These are phyloP conservation scores for Andrena dorsata DNA, from an alignment of 2,888 invertebrate species.

Conservation along the genomic window DNA sequence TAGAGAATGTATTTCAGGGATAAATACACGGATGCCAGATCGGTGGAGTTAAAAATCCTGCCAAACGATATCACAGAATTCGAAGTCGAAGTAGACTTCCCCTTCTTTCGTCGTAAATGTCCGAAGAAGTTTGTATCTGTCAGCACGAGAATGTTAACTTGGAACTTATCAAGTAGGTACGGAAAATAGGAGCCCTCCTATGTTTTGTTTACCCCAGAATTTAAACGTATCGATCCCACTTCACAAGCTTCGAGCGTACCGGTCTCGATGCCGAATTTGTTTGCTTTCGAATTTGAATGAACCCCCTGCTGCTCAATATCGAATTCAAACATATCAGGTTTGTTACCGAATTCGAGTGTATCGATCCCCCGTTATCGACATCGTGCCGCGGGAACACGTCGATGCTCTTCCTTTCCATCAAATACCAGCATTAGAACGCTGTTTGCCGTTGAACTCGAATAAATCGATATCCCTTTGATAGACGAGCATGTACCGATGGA, in stretches of 20 bases:
- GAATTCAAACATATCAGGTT: conserved; percentile 54
- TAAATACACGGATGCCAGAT: background rate
- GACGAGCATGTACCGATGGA: background rate
- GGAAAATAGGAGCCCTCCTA: background rate
- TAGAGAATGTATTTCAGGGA: background rate
- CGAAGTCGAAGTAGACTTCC: too few species aligned
- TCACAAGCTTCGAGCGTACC: conserved; percentile 22
- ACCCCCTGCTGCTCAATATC: conserved; percentile 43
- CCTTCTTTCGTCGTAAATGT: too few species aligned
- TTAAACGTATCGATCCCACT: background rate
- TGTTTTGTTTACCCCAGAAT: background rate
- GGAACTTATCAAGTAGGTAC: background rate
- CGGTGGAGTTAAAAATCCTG: too few species aligned
- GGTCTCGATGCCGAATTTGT: conserved; percentile 43
- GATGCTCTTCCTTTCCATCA: conserved; percentile 21
- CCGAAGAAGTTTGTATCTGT: background rate
- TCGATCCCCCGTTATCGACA: conserved; percentile 10
- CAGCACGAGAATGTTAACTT: background rate
- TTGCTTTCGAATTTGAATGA: conserved; percentile 50
- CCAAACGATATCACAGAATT: too few species aligned
- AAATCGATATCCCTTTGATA: conserved; percentile 57
- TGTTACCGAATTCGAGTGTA: conserved; percentile 55
- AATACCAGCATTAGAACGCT: conserved; percentile 33
- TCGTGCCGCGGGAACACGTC: background rate
- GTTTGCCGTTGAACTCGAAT: conserved; percentile 51